A percentile compares a stretch with the other conserved stretches of the same genome.
Conservation (phyloP, 2,113 vertebrate species). For the Microtus ochrogaster region DNA sequence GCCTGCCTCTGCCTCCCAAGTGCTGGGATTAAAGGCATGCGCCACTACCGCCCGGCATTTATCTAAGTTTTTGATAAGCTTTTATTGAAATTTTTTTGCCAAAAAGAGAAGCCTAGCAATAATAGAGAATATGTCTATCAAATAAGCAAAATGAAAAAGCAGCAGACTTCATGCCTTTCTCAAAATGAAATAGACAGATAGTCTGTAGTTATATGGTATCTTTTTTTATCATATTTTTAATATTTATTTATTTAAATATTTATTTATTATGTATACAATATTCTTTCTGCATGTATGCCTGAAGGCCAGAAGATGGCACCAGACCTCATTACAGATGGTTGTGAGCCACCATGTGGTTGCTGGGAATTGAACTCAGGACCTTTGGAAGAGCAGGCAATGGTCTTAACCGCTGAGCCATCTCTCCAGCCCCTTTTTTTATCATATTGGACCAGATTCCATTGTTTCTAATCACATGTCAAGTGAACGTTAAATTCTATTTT, state of each 20-base stretch:
- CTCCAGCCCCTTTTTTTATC: background rate
- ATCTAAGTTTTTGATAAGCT: background rate
- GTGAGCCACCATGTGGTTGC: too few relatives aligned
- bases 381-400: too few relatives aligned
- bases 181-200: constrained; percentile 38
- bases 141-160: background rate
- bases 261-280: too few relatives aligned
- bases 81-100: background rate
- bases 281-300: too few relatives aligned
- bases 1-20: too few relatives aligned
- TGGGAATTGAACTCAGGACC: too few relatives aligned
- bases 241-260: too few relatives aligned
- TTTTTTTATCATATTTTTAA: background rate
- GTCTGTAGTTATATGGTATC: background rate
- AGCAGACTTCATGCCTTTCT: background rate
- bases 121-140: background rate
- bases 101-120: constrained; percentile 15
- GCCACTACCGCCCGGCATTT: too few relatives aligned
- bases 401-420: too few relatives aligned
- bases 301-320: too few relatives aligned
- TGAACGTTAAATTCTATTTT: constrained; percentile 34
- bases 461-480: constrained; percentile 54
- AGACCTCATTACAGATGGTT: too few relatives aligned
- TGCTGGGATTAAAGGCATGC: too few relatives aligned
- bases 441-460: constrained; percentile 41